These are phyloP conservation scores for Osedax frankpressi DNA, from an alignment of 2,888 invertebrate species.

Conservation along the genomic window DNA sequence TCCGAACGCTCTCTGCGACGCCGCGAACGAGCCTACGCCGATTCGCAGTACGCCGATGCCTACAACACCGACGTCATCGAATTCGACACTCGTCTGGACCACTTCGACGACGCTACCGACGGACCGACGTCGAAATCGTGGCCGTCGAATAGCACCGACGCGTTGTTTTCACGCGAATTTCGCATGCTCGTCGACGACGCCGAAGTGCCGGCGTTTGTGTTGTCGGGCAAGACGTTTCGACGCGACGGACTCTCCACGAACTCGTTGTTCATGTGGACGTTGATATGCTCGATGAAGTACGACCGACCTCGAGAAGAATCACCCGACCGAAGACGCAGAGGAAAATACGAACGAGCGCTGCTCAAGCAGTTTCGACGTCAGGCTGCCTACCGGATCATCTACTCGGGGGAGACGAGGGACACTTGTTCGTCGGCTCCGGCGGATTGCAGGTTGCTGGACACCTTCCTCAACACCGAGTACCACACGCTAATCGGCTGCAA, in stretches of 20 bases:
- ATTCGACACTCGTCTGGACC: neutral
- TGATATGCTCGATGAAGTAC: neutral
- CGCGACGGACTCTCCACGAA: neutral
- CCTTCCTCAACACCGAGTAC: neutral
- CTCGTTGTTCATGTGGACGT: neutral
- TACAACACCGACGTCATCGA: neutral
- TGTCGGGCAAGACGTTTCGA: neutral
- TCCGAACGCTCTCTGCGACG: too few species aligned
- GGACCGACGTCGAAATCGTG: neutral
- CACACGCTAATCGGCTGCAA: neutral
- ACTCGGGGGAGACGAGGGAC: neutral
- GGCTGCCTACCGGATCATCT: neutral
- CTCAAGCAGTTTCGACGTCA: neutral
- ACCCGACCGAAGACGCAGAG: too few species aligned
- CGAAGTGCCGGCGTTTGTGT: neutral
- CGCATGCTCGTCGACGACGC: neutral
- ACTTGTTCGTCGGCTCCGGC: neutral
- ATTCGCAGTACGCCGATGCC: neutral
- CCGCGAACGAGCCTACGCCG: neutral
- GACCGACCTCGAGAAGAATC: neutral
- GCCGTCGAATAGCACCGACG: neutral
- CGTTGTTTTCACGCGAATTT: neutral
- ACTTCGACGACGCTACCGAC: neutral
- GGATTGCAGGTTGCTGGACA: neutral
- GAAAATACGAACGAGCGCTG: neutral